These are phyloP conservation scores for Theonella swinhoei DNA, from an alignment of 37 sponge, comb jelly and placozoan species.

Conservation along the genomic window DNA sequence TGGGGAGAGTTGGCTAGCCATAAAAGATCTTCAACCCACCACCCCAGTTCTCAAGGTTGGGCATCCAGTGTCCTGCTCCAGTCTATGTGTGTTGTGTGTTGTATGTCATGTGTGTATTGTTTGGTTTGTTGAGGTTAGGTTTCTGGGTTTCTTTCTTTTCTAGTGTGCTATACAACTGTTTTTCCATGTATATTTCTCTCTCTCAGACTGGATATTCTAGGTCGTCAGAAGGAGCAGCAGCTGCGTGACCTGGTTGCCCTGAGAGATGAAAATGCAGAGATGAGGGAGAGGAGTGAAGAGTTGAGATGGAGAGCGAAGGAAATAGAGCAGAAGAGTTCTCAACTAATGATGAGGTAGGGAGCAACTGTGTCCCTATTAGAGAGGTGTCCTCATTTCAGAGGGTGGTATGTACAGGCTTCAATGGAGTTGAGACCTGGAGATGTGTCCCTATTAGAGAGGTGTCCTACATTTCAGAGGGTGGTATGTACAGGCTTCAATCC, in stretches of 20 bases:
- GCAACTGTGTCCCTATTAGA: background rate
- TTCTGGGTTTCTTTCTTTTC: no score
- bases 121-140: background rate
- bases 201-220: constrained; percentile 11
- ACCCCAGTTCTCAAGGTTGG: no score
- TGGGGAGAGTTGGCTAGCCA: no score
- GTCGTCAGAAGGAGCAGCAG: constrained; percentile 19
- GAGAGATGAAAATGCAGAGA: background rate
- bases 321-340: background rate
- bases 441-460: no score
- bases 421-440: no score
- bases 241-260: constrained; percentile 7
- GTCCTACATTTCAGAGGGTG: no score
- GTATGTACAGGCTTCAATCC: no score
- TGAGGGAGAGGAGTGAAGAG: background rate
- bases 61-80: no score
- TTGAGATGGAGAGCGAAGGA: background rate
- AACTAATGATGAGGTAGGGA: background rate
- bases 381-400: background rate
- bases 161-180: no score
- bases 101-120: background rate
- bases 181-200: background rate
- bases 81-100: background rate
- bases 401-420: no score
- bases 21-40: no score